Evolutionary conservation across 1,140 invertebrate species (phyloP).

Genomic region (Vollenhovia emeryi): DNA sequence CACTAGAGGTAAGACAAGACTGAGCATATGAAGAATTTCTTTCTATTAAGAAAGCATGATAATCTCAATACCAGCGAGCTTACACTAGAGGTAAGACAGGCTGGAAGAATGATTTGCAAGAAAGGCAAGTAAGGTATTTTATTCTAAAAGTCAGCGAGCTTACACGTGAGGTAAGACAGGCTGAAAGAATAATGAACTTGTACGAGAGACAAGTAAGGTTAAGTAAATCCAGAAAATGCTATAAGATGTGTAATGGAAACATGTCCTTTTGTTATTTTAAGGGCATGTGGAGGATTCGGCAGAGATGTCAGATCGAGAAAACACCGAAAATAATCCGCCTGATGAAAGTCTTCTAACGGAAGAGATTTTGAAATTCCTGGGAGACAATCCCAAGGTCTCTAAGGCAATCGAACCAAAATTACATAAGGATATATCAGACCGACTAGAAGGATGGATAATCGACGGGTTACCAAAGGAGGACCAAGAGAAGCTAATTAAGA

Average conservation of each 20-base stretch:
- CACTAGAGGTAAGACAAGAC: too few species aligned
- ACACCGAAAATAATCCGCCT: neutral
- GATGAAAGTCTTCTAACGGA: neutral
- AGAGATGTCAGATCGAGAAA: neutral
- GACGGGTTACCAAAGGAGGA: neutral
- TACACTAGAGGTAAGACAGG: conserved; percentile 5
- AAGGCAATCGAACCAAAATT: neutral
- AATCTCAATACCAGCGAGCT: neutral
- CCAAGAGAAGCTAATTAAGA: neutral
- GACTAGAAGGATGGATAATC: neutral
- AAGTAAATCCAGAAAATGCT: too few species aligned
- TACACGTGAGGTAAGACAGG: neutral
- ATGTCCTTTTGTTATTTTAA: too few species aligned
- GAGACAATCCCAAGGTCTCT: neutral
- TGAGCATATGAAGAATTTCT: too few species aligned
- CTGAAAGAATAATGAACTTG: neutral
- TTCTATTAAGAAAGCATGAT: too few species aligned
- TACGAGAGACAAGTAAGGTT: neutral
- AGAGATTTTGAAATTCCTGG: neutral
- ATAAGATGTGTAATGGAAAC: too few species aligned
- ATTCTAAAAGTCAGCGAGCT: neutral
- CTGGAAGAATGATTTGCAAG: neutral
- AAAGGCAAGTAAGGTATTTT: neutral
- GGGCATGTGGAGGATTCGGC: too few species aligned
- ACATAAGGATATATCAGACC: neutral